Base-by-base conservation (phyloP, 2,113 vertebrate genomes). In the Craseonycteris thonglongyai region DNA sequence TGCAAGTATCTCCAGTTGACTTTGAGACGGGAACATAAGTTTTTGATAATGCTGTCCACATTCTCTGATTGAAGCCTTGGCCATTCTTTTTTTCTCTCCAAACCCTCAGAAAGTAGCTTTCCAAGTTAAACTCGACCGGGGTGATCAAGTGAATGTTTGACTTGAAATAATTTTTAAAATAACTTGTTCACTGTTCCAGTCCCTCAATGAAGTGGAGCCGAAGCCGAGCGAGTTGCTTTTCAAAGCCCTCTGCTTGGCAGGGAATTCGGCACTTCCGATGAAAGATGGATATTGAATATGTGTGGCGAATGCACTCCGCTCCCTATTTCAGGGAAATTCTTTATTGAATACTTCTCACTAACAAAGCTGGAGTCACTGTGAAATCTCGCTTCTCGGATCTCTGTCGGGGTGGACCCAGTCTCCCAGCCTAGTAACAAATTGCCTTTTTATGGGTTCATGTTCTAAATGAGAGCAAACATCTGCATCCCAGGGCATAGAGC, bases 151-250 rank as follows among this genome's bases (percentile, higher is more conserved):
- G 80, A 93, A 95, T 65, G 90, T 92, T 76, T 93, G 92, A 78
- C 93, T 96, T 90, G 84, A 94, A 96, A 86, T 94, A 76, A 92
- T 82, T 93, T 92, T 92, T 88, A 45, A 92, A 96, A 92, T 94
- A 90, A 71, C 90, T 80, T 59, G 38, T 72, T 95, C 33, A 8
- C 82, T n/a, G 26, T 68, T 88, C 49, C 24, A 35, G 42, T 42
- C 91, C 80, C 85, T 91, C 88, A 28, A 2, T 16, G 58, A 40
- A 61, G 6, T 47, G 8, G n/a, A 40, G 56, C 35, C 2, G 65
- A 56, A 0, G 45, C 28, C 30, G 68, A 49, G 21, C 1, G 26
- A 35, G 80, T 8, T 4, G 42, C 75, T 47, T 69, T 59, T 21
- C 72, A 24, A 65, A 78, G 72, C 72, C 11, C 40, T 22, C 66